These are phyloP conservation scores for Sycophila sp. DNA, from an alignment of 1,140 invertebrate species.

Conservation along the genomic window DNA sequence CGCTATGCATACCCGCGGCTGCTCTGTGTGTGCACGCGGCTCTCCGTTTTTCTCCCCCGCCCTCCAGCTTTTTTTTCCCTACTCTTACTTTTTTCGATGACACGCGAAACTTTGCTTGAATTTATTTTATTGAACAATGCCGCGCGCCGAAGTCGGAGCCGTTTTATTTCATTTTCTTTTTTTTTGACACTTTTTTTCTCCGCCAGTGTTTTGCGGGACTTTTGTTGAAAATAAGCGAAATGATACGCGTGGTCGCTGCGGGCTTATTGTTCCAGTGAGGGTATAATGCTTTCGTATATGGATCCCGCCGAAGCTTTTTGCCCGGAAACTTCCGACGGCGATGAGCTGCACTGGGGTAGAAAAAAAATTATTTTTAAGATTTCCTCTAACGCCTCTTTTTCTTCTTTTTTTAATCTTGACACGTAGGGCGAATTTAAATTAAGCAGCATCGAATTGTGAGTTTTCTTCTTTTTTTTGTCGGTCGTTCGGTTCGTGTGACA, in stretches of 20 bases:
- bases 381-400: no score
- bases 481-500: no score
- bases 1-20: no score
- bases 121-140: not conserved
- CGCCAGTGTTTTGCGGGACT: not conserved
- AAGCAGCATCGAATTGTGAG: no score
- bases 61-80: not conserved
- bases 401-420: no score
- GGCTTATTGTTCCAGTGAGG: not conserved
- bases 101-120: not conserved
- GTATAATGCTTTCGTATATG: not conserved
- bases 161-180: no score
- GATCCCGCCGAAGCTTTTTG: not conserved
- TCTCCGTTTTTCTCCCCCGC: not conserved
- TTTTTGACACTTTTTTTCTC: not conserved
- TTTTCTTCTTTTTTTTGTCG: no score
- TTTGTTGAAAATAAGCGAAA: not conserved
- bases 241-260: not conserved
- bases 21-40: not conserved
- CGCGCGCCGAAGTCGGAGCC: no score
- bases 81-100: not conserved
- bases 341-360: not conserved
- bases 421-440: no score
- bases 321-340: not conserved
- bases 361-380: no score